These are phyloP conservation scores for Enteromius thamalakanensis DNA, from an alignment of 2,797 vertebrate species.

Conservation along the genomic window DNA sequence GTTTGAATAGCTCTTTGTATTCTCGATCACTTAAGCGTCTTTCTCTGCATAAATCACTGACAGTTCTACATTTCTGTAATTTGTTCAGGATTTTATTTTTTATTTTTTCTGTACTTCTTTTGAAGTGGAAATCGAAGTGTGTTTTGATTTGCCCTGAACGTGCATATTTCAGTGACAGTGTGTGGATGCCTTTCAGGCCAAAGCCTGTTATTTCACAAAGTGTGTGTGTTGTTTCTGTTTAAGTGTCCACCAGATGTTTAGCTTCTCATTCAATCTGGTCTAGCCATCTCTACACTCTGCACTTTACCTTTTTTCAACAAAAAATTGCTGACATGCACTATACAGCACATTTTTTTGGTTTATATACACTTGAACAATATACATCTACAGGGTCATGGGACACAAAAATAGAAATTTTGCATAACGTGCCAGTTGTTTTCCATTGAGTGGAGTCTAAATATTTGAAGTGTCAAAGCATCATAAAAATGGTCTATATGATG, in stretches of 20 bases:
- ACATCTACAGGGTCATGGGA: background rate
- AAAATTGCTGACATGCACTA: background rate
- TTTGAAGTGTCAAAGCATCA: background rate
- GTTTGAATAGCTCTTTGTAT: slow-evolving; percentile 31
- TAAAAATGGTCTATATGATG: background rate
- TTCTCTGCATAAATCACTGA: background rate
- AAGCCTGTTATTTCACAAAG: slow-evolving; percentile 59
- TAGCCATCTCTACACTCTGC: slow-evolving; percentile 78
- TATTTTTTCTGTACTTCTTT: background rate
- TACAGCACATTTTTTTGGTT: background rate
- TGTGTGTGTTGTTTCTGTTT: slow-evolving; percentile 49
- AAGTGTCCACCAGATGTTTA: slow-evolving; percentile 73
- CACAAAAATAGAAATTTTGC: too few species aligned
- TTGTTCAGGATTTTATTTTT: slow-evolving; percentile 9
- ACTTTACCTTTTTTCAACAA: slow-evolving; percentile 30
- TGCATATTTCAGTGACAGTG: slow-evolving; percentile 44
- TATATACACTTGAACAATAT: background rate
- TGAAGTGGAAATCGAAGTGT: slow-evolving; percentile 17
- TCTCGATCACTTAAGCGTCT: slow-evolving; percentile 5
- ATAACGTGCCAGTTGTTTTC: background rate
- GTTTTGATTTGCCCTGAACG: slow-evolving; percentile 51
- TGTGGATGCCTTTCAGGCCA: slow-evolving; percentile 43
- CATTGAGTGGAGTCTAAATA: background rate
- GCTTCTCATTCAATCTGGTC: slow-evolving; percentile 78
- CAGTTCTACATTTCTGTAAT: slow-evolving; percentile 25